phyloP scores from a whole-genome alignment of 2,888 invertebrate genomes.

The Merodon equestris region DNA sequence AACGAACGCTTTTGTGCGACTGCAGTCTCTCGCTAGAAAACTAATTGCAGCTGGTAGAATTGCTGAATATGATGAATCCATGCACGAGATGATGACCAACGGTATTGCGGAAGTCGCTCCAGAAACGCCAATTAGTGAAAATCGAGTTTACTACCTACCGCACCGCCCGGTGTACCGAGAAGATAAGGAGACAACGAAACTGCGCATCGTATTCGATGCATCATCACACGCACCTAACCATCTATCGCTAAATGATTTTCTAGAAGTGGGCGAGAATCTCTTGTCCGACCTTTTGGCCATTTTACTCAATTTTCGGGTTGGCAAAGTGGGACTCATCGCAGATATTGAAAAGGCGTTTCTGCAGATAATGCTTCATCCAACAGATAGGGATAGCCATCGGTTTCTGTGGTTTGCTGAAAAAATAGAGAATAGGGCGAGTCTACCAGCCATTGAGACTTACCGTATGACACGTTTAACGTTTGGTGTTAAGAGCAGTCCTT shows the following conservation, averaged over 20 bases:
- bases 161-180: slow-evolving; percentile 39
- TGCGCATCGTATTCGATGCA: slow-evolving; percentile 48
- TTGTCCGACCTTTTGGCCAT: slow-evolving; percentile 65
- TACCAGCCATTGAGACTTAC: slow-evolving; percentile 39
- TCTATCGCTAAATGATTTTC: slow-evolving; percentile 67
- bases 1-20: slow-evolving; percentile 34
- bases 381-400: slow-evolving; percentile 61
- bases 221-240: slow-evolving; percentile 59
- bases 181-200: slow-evolving; percentile 43
- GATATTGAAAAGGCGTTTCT: slow-evolving; percentile 31
- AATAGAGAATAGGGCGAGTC: slow-evolving; percentile 4
- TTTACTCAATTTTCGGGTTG: slow-evolving; percentile 44
- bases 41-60: slow-evolving; percentile 26
- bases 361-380: slow-evolving; percentile 62
- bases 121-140: neutral
- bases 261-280: slow-evolving; percentile 69
- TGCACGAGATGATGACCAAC: slow-evolving; percentile 25
- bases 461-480: slow-evolving; percentile 40
- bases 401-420: too few relatives aligned
- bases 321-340: slow-evolving; percentile 52
- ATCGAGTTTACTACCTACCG: slow-evolving; percentile 35
- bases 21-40: slow-evolving; percentile 27
- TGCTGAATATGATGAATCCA: slow-evolving; percentile 31
- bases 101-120: slow-evolving; percentile 26
- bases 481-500: slow-evolving; percentile 31